phyloP scores from a whole-genome alignment of 2,113 vertebrate species.

The Myotis davidii region DNA sequence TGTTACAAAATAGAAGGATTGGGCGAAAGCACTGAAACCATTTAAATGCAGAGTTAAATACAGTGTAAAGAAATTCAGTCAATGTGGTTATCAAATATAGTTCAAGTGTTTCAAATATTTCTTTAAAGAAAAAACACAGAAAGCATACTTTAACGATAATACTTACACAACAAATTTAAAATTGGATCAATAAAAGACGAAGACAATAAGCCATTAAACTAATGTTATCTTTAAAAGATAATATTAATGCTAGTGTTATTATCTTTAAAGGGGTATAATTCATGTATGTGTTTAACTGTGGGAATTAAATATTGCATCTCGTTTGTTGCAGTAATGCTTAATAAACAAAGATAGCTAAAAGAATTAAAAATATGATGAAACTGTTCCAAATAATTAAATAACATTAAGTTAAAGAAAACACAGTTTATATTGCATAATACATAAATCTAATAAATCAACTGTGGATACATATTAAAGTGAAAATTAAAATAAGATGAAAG shows the following conservation, averaged over 20 bases:
- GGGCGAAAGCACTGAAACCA: background rate
- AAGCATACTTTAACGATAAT: background rate
- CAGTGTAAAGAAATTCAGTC: background rate
- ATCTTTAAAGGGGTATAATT: background rate
- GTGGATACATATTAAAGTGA: background rate
- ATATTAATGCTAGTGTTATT: background rate
- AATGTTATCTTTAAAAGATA: background rate
- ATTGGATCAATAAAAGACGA: background rate
- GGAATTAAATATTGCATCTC: conserved; percentile 3
- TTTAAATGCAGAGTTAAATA: background rate
- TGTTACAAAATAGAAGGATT: background rate
- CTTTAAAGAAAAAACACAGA: background rate
- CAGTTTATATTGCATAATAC: background rate
- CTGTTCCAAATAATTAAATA: background rate
- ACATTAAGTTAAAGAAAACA: background rate
- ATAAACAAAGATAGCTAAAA: background rate
- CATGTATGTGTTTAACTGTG: background rate
- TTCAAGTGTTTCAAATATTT: background rate
- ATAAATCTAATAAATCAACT: background rate
- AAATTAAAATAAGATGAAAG: background rate
- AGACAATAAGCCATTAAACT: background rate
- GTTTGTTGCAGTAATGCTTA: conserved; percentile 15
- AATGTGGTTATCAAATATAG: background rate
- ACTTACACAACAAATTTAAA: background rate
- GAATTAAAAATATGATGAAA: background rate